A percentile compares a stretch with the other conserved stretches of the same genome.
phyloP scores from a whole-genome alignment of 2,888 invertebrate species.

The Punctoribates punctum region DNA sequence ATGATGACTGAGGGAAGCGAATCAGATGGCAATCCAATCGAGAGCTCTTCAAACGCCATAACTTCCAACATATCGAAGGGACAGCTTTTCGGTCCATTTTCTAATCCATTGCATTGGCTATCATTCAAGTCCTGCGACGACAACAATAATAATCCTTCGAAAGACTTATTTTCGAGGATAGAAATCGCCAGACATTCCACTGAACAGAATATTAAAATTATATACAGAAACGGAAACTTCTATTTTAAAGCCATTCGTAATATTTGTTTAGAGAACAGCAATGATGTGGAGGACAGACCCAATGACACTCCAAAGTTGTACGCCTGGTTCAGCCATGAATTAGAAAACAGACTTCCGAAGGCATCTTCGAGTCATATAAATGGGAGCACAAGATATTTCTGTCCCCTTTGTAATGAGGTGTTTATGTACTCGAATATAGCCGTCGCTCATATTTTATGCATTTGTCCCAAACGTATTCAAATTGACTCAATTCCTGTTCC shows the following conservation, averaged over 20 bases:
- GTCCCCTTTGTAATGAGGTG: conserved; percentile 47
- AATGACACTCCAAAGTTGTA: conserved; percentile 38
- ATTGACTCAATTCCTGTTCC: neutral
- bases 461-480: conserved; percentile 44
- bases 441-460: conserved; percentile 47
- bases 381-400: conserved; percentile 47
- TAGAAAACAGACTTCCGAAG: conserved; percentile 34
- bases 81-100: conserved; percentile 40
- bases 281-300: neutral
- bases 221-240: conserved; percentile 46
- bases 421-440: conserved; percentile 48
- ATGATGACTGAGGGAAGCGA: conserved; percentile 28
- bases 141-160: neutral
- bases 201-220: conserved; percentile 49
- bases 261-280: neutral
- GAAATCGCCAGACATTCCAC: conserved; percentile 46
- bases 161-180: conserved; percentile 5
- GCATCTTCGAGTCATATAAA: conserved; percentile 28
- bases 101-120: conserved; percentile 40
- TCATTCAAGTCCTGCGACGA: conserved; percentile 15
- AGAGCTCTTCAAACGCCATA: neutral
- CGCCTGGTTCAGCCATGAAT: conserved; percentile 48
- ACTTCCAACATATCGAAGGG: conserved; percentile 22
- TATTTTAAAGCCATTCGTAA: conserved; percentile 46
- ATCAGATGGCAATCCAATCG: conserved; percentile 19